These are phyloP conservation scores for Lethrus apterus DNA, from an alignment of 1,140 invertebrate species.

Conservation along the genomic window DNA sequence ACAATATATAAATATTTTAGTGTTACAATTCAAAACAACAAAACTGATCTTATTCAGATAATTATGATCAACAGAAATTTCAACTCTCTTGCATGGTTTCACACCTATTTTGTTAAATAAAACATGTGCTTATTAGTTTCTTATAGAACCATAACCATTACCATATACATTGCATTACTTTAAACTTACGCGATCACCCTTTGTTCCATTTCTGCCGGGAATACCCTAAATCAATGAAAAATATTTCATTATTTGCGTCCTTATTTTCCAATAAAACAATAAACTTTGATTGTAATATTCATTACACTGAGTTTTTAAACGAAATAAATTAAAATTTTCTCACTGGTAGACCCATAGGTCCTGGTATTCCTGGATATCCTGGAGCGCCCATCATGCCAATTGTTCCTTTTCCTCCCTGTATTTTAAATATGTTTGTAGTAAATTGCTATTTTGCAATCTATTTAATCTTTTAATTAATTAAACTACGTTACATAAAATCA, in stretches of 20 bases:
- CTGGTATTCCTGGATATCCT: constrained; percentile 41
- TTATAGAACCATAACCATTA: too few relatives aligned
- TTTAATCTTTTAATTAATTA: too few relatives aligned
- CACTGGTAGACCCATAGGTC: constrained; percentile 43
- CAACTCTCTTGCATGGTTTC: too few relatives aligned
- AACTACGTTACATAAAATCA: background rate
- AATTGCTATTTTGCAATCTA: too few relatives aligned
- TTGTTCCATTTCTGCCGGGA: constrained; percentile 42
- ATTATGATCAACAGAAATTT: too few relatives aligned
- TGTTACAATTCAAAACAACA: too few relatives aligned
- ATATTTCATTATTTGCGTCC: background rate
- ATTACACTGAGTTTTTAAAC: background rate
- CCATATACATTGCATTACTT: constrained; percentile 6
- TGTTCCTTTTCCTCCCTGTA: constrained; percentile 41
- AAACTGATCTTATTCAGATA: too few relatives aligned
- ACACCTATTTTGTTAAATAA: too few relatives aligned
- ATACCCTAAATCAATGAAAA: constrained; percentile 35
- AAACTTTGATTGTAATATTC: background rate
- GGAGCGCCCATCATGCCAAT: constrained; percentile 38
- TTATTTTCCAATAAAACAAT: background rate
- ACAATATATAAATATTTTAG: too few relatives aligned
- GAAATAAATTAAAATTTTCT: constrained; percentile 28
- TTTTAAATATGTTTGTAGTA: constrained; percentile 6
- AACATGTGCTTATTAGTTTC: too few relatives aligned
- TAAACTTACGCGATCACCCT: constrained; percentile 28